Base-by-base conservation (phyloP, 2,888 invertebrate genomes). In the Limnephilus lunatus region DNA sequence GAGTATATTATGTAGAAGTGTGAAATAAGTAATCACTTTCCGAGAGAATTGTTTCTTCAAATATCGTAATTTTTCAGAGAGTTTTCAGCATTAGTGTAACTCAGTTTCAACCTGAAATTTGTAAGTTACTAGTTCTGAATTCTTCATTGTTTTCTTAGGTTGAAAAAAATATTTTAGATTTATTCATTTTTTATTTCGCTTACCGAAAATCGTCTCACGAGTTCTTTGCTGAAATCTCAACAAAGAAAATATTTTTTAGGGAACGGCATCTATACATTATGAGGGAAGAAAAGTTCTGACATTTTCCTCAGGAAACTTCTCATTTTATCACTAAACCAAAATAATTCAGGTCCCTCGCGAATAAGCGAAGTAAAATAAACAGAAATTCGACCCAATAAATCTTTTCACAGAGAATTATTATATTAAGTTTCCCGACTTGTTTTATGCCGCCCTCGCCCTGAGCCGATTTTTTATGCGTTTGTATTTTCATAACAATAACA, bases 311-410 rank as follows among this genome's bases (percentile, higher is more conserved):
- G 80, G 39, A 90, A 90, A 90, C 83, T 90, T 83, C 82, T 83
- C 44, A 90, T 90, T 83, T 90, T 90, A 90, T 90, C 90, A 83
- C 83, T 83, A 83, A 83, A 90, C 90, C 83, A 90, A 90, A 90
- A 90, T 90, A 90, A 90, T 90, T 90, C 90, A 48, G 44, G 48
- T 81, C 81, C 90, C 90, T 90, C 82, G 90, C 81, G 90, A 90
- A 44, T 83, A 48, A 82, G 44, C 81, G 30, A 81, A 81, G 81
- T 81, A 44, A 83, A 90, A 90, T 83, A 90, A 90, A 90, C 83
- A 90, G 90, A 90, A 82, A 90, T 39, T 90, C 44, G 90, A 90
- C 83, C 81, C 90, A 90, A 90, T 90, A 90, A 90, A 90, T 90
- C 90, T 87, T 87, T 87, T 87, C 87, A 87, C 31, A 14, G 87